Base-by-base conservation (phyloP, 2,888 invertebrate genomes). In the Apamea crenata region DNA sequence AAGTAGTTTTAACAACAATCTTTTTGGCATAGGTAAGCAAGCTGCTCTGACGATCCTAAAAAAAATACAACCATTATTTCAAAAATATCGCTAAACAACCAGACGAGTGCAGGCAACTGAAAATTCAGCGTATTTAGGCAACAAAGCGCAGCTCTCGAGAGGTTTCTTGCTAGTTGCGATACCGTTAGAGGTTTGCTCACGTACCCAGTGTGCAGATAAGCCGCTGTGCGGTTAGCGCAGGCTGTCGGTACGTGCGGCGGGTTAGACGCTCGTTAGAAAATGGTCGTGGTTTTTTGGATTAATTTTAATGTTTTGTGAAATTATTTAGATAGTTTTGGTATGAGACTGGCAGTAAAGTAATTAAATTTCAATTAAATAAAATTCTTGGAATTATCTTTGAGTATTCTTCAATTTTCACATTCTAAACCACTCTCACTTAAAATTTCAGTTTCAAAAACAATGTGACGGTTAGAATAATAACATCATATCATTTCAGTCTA, bases 141-240 rank as follows among this genome's bases (percentile, higher is more conserved):
- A 87, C 89, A 86, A 88, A 83, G 84, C 87, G 85, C 83, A 84
- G 87, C 84, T 87, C 88, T 81, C 69, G 77, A 81, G 76, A 80
- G 78, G 82, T 84, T 86, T 83, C 85, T 82, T 74, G 76, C 81
- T 76, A 76, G 87, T 77, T 74, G 73, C 71, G 85, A 87, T 90
- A 90, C 91, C 91, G 91, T 91, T 91, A 91, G 83, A 84, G 84
- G 81, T 77, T 83, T 74, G 85, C 89, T 87, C 91, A 91, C 91
- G 91, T 91, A 89, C 80, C 71, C 79, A 80, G 68, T 70, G 80
- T 32, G 74, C 77, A 88, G 90, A 90, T 90, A 90, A 90, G 90
- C 81, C 77, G 81, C 76, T 77, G 78, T 79, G 81, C 86, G 80
- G 83, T 84, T 69, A 82, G 77, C 44, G 66, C 77, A 73, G 79